Percentiles rank a stretch among this genome's conserved stretches.
These are phyloP conservation scores for Oreochromis spilurus DNA, from an alignment of 2,113 vertebrate species.

Conservation along the genomic window DNA sequence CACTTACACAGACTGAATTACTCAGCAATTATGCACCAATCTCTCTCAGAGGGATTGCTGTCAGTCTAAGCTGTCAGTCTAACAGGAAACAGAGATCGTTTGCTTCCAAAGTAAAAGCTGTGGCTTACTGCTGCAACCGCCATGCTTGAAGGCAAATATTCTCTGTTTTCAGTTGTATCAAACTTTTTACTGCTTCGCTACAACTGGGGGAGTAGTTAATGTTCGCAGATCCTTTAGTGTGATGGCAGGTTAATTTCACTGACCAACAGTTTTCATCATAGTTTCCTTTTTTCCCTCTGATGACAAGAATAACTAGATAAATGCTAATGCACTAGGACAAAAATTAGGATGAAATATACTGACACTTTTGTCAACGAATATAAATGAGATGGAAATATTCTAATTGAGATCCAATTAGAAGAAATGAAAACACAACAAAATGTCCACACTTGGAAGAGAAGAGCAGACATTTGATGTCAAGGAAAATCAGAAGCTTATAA, in stretches of 20 bases:
- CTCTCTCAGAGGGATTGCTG: not conserved
- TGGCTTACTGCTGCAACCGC: not conserved
- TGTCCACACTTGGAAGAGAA: not conserved
- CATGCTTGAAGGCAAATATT: not conserved
- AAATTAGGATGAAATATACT: not conserved
- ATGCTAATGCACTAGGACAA: not conserved
- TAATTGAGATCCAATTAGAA: not conserved
- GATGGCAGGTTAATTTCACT: not conserved
- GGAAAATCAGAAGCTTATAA: not conserved
- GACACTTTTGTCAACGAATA: not conserved
- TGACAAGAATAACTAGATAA: not conserved
- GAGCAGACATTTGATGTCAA: not conserved
- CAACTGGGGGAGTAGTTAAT: not conserved
- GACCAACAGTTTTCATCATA: not conserved
- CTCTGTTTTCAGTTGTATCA: not conserved
- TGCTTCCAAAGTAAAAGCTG: not conserved
- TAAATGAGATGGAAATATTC: not conserved
- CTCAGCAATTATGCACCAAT: not conserved
- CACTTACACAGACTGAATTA: not conserved
- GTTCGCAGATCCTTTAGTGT: not conserved
- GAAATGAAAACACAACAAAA: not conserved
- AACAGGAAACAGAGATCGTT: not conserved
- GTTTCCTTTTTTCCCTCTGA: not conserved
- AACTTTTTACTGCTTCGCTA: not conserved
- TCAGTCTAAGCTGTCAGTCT: not conserved